phyloP scores from a whole-genome alignment of 2,113 vertebrate genomes.

The Lagopus leucura region DNA sequence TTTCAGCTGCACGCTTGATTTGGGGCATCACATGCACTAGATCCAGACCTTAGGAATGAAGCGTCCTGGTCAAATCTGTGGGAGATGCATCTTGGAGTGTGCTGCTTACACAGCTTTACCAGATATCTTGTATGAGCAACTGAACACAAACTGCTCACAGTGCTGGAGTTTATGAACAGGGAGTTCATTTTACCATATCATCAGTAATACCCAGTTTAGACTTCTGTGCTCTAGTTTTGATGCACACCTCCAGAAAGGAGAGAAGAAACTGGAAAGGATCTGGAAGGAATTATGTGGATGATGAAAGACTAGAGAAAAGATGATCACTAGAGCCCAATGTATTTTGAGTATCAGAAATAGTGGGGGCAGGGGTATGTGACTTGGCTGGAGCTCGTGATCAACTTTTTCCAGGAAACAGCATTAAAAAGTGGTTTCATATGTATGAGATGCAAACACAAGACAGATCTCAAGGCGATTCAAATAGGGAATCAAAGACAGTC shows the following conservation, averaged over 20 bases:
- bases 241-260: not conserved
- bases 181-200: not conserved
- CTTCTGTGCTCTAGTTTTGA: not conserved
- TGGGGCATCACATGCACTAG: not conserved
- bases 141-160: not conserved
- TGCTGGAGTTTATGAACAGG: not conserved
- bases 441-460: not conserved
- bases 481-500: not conserved
- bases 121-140: not conserved
- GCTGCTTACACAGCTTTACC: not conserved
- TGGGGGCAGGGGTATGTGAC: not conserved
- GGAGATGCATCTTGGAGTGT: not conserved
- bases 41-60: not conserved
- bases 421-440: not conserved
- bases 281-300: not conserved
- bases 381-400: not conserved
- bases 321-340: not conserved
- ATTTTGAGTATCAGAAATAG: not conserved
- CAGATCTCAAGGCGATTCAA: not conserved
- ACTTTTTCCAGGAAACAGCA: not conserved
- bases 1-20: not conserved
- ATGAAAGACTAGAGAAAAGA: not conserved
- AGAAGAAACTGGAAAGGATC: not conserved
- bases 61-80: not conserved
- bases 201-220: not conserved